Evolutionary conservation across 2,113 vertebrate genomes (phyloP), one percentile per base, ranked within the genome.

Genomic region (Caracal caracal): DNA sequence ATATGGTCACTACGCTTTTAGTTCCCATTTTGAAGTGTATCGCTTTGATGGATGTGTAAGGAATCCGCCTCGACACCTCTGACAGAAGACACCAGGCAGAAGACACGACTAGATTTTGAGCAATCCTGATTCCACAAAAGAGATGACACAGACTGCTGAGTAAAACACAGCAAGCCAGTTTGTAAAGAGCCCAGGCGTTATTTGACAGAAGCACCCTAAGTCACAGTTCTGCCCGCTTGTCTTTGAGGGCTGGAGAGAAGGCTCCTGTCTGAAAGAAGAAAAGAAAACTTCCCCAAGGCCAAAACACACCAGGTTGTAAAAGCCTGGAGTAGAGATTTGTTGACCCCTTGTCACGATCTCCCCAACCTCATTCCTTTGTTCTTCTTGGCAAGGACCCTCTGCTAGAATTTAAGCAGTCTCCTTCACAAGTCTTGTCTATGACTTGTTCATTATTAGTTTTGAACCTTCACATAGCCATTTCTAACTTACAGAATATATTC

Each of bases 121-220:
- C 79, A 97, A 98, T 88, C 87, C 95, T 86, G 94, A 94, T 96
- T 61, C 68, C 85, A 97, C 80, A 95, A 96, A 96, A 98, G 95
- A 95, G 83, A 92, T 0, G 26, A 87, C 97, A 97, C 51, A 96
- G 90, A 95, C 95, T 96, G 95, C 92, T 93, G 97, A 97, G 95
- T 97, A 84, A 98, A 93, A 98, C 97, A 78, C 96, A 94, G 95
- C 94, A 92, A 98, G 98, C 97, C 97, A 96, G 95, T 95, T 97
- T 98, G 95, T 96, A 96, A 98, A 96, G 96, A 98, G 98, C 98
- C 98, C 95, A 93, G 93, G 84, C 80, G 93, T 98, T 97, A 87
- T 96, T 81, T 79, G 95, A 96, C 95, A 98, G 85, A 97, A 98
- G 95, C 93, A 97, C 97, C 97, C 96, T 84, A 95, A 98, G 96